Evolutionary conservation across 2,797 vertebrate genomes (phyloP).

Genomic region (Hylomyscus alleni): DNA sequence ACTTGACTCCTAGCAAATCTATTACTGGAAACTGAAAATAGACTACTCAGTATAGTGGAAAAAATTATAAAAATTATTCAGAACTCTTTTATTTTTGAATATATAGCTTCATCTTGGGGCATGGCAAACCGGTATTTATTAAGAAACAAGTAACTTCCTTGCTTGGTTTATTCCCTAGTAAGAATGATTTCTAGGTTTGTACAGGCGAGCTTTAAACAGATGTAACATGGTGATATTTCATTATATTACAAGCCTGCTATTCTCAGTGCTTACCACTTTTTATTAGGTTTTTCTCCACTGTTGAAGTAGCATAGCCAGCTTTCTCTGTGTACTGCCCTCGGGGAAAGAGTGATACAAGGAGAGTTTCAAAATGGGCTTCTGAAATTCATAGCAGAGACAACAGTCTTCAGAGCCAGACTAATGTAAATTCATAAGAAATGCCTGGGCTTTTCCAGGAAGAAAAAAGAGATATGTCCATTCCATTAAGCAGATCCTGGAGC

Average conservation of each 20-base stretch:
- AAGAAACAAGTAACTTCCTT: slow-evolving; percentile 35
- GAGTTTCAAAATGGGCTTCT: slow-evolving; percentile 60
- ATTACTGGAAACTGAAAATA: not conserved
- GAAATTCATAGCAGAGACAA: slow-evolving; percentile 70
- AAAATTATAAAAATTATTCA: slow-evolving; percentile 54
- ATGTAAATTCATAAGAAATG: slow-evolving; percentile 60
- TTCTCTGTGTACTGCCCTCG: slow-evolving; percentile 13
- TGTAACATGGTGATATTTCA: slow-evolving; percentile 8
- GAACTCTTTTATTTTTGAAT: slow-evolving; percentile 40
- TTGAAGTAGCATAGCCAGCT: not conserved
- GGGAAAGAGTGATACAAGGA: slow-evolving; percentile 7
- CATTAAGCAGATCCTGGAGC: not conserved
- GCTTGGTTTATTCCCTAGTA: slow-evolving; percentile 41
- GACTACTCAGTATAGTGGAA: not conserved
- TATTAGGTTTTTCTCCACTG: not conserved
- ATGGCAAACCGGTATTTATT: slow-evolving; percentile 40
- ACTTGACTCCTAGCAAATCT: not conserved
- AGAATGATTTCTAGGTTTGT: slow-evolving; percentile 42
- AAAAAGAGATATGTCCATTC: slow-evolving; percentile 36
- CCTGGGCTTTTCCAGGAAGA: not conserved
- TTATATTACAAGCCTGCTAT: slow-evolving; percentile 13
- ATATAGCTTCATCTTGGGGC: not conserved
- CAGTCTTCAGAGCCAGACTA: slow-evolving; percentile 17
- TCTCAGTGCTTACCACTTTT: slow-evolving; percentile 49
- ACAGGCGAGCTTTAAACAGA: slow-evolving; percentile 54